phyloP scores from a whole-genome alignment of 1,140 invertebrate species.

The Elysia chlorotica region DNA sequence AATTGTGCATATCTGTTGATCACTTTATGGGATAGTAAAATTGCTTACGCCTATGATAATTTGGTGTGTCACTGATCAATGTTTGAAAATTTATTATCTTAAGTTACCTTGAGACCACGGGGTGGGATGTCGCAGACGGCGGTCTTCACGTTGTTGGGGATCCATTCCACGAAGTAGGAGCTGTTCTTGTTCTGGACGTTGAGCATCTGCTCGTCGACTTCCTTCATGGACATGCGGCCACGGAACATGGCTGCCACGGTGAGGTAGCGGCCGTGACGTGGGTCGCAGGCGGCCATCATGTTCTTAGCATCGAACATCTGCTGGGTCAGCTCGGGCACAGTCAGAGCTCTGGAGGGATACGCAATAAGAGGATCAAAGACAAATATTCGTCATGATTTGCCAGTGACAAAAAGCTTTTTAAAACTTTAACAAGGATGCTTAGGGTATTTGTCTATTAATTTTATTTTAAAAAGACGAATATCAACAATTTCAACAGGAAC shows the following conservation, averaged over 20 bases:
- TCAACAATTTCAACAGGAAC: too few species aligned
- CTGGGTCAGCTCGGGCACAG: conserved; percentile 67
- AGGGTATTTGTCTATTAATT: too few species aligned
- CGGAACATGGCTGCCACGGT: conserved; percentile 91
- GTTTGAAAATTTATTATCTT: too few species aligned
- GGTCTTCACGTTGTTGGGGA: conserved; percentile 79
- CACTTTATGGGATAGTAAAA: too few species aligned
- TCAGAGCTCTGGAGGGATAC: conserved; percentile 68
- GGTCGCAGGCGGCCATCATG: conserved; percentile 79
- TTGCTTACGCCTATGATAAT: too few species aligned
- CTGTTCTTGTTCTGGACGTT: conserved; percentile 53
- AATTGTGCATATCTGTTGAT: too few species aligned
- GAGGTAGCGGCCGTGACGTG: conserved; percentile 68
- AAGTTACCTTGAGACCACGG: conserved; percentile 86
- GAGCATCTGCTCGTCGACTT: conserved; percentile 44
- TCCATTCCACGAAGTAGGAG: conserved; percentile 92
- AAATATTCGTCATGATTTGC: too few species aligned
- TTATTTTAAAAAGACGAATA: too few species aligned
- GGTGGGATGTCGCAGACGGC: conserved; percentile 76
- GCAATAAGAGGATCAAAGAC: too few species aligned
- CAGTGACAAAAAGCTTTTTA: too few species aligned
- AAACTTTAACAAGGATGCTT: too few species aligned
- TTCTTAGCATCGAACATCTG: conserved; percentile 77
- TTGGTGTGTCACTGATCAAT: too few species aligned
- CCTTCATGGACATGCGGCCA: conserved; percentile 68